phyloP scores from a whole-genome alignment of 92 coral and sea anemone genomes.

The Bergia puertoricense region DNA sequence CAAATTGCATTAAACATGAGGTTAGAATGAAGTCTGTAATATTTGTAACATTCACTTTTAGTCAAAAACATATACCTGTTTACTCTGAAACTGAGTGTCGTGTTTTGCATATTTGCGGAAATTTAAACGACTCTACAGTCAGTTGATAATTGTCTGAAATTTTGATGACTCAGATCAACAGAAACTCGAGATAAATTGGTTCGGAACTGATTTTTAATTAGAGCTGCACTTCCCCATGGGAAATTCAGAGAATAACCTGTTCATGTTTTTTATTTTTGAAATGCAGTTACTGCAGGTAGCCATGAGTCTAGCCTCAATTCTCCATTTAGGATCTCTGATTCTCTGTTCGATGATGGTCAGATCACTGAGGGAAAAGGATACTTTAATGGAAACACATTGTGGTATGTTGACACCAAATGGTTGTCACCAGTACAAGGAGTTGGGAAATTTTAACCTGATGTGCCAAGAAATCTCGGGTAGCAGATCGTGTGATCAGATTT shows the following conservation, averaged over 20 bases:
- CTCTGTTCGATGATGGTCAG: constrained; percentile 4
- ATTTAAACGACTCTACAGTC: neutral
- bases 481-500: constrained; percentile 31
- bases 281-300: neutral
- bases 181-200: neutral
- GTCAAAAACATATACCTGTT: neutral
- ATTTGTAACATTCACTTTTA: neutral
- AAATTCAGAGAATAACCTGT: neutral
- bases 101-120: neutral
- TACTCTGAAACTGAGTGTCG: neutral
- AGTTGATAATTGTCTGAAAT: neutral
- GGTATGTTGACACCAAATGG: constrained; percentile 29
- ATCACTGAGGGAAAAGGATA: neutral
- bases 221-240: no score
- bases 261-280: neutral
- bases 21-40: no score
- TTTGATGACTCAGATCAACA: neutral
- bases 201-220: neutral
- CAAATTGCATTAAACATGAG: no score
- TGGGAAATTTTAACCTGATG: constrained; percentile 26
- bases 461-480: neutral
- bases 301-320: constrained; percentile 7
- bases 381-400: constrained; percentile 12
- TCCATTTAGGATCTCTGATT: neutral
- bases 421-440: constrained; percentile 37